Conservation (phyloP, 2,113 vertebrate species). For the Strigops habroptila region DNA sequence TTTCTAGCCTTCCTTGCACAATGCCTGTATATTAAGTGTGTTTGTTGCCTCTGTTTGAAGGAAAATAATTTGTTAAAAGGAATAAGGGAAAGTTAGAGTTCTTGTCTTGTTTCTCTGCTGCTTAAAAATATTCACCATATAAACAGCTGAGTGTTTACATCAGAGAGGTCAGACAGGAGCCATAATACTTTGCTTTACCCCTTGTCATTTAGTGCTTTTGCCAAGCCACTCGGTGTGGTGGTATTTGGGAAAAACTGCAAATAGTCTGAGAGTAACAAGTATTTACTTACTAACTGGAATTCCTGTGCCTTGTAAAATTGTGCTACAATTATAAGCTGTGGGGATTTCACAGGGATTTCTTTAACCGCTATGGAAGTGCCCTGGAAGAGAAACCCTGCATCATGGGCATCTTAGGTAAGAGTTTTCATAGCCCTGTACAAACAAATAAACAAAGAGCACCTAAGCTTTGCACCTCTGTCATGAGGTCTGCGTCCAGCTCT, state of each 20-base stretch:
- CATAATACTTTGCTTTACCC: not conserved
- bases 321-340: not conserved
- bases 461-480: rapidly evolving
- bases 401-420: not conserved
- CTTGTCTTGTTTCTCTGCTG: not conserved
- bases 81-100: conserved; percentile 1
- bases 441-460: not conserved
- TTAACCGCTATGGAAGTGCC: not conserved
- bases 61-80: not conserved
- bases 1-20: conserved; percentile 12
- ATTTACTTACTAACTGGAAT: not conserved
- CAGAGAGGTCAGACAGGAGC: not conserved
- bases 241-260: not conserved
- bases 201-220: not conserved
- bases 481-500: not conserved
- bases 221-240: not conserved
- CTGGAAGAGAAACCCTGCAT: not conserved
- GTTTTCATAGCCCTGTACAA: not conserved
- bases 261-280: not conserved
- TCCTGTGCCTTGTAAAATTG: not conserved
- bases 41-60: not conserved
- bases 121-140: not conserved
- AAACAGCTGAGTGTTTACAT: conserved; percentile 23
- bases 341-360: not conserved
- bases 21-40: not conserved